phyloP scores from a whole-genome alignment of 2,888 invertebrate genomes.

The Tetragonula carbonaria region DNA sequence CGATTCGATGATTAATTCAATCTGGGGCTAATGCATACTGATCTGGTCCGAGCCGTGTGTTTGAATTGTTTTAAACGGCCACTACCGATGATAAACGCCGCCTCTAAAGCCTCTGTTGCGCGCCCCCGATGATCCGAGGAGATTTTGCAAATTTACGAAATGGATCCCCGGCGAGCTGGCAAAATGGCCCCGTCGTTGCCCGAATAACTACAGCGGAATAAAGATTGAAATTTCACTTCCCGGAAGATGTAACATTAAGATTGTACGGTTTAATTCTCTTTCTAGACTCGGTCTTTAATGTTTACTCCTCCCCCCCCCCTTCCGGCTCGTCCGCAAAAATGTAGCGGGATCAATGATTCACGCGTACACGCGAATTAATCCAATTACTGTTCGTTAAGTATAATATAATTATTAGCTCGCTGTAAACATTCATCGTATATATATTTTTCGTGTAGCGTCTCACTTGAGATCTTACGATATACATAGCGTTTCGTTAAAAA shows the following conservation, averaged over 20 bases:
- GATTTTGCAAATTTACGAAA: background rate
- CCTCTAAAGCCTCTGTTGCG: no score
- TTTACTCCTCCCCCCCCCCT: background rate
- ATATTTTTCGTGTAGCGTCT: background rate
- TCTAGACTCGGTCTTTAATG: background rate
- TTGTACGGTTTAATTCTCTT: background rate
- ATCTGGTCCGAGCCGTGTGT: constrained; percentile 13
- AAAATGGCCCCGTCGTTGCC: background rate
- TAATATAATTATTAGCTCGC: background rate
- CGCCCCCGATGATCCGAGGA: background rate
- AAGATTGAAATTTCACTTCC: background rate
- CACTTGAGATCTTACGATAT: background rate
- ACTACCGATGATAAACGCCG: constrained; percentile 10
- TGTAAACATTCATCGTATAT: background rate
- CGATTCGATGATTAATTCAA: constrained; percentile 65
- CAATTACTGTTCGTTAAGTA: constrained; percentile 30
- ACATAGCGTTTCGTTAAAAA: background rate
- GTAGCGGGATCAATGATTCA: constrained; percentile 1
- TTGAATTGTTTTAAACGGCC: constrained; percentile 26
- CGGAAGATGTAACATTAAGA: background rate
- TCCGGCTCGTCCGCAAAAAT: background rate
- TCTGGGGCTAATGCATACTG: constrained; percentile 44
- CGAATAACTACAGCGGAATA: background rate
- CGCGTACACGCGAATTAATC: constrained; percentile 16
- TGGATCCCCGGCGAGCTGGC: background rate